A percentile compares a stretch with the other conserved stretches of the same genome.
Evolutionary conservation across 2,113 vertebrate species (phyloP).

Genomic region (Zootoca vivipara): DNA sequence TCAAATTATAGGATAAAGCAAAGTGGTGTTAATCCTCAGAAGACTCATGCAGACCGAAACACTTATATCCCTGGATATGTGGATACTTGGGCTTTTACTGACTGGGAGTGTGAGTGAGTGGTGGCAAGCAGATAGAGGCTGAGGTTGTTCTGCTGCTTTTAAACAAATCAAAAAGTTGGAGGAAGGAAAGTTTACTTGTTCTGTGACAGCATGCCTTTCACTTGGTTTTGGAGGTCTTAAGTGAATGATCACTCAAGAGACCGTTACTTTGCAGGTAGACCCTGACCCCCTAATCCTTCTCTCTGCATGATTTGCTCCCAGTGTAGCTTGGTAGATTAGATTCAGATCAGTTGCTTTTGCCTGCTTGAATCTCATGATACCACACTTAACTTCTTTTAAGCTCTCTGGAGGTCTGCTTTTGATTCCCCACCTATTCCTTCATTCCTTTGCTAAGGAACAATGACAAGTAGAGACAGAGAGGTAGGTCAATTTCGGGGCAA

Average conservation of each 20-base stretch:
- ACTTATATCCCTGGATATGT: background rate
- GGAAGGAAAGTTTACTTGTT: slow-evolving; percentile 44
- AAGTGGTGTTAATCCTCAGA: background rate
- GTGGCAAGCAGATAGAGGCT: background rate
- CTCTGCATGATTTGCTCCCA: rapidly evolving
- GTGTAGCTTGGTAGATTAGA: slow-evolving; percentile 26
- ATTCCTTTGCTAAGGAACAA: background rate
- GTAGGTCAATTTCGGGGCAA: background rate
- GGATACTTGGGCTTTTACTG: background rate
- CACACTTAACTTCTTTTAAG: background rate
- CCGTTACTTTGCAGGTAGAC: slow-evolving; percentile 43
- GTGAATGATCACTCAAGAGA: slow-evolving; percentile 46
- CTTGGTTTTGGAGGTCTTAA: slow-evolving; percentile 50
- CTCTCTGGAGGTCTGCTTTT: background rate
- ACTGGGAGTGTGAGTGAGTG: background rate
- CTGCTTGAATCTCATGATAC: background rate
- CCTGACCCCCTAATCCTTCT: background rate
- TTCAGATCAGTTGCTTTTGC: background rate
- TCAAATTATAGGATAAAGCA: background rate
- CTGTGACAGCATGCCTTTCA: slow-evolving; percentile 46
- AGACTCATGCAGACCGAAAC: background rate
- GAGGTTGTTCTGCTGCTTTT: background rate
- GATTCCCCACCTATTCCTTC: background rate
- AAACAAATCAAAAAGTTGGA: slow-evolving; percentile 63
- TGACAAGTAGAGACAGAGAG: background rate